Evolutionary conservation across 1,140 invertebrate genomes (phyloP), one percentile per base, ranked within the genome.

Genomic region (Brachionus manjavacas): DNA sequence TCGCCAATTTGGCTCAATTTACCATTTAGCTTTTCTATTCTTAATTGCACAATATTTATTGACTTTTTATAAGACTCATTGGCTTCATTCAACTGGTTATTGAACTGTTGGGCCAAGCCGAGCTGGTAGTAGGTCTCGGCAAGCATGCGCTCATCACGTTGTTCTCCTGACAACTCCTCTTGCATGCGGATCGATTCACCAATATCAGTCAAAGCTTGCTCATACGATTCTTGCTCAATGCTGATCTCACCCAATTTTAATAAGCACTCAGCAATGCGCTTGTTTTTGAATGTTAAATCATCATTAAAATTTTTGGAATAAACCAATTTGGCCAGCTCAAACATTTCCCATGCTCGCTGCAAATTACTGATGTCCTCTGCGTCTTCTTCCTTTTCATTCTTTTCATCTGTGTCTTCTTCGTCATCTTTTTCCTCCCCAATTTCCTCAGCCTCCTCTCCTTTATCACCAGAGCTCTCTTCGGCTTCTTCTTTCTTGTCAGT

Each of bases 261-360:
- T n/a, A 80, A 31, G 20, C 84, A 84, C 6, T 84, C 74, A 72
- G 72, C 70, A 28, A 79, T 66, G 28, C 70, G 84, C 16, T 72
- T 79, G 28, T 81, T 81, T 74, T 84, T 72, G 41, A 84, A 84
- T 49, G 46, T 70, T 12, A 55, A 31, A 23, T 84, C 66, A 46
- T 84, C 46, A 74, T 84, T 23, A 12, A 80, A 83, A 49, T 66
- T 46, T 66, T 78, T 83, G 23, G 11, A 14, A 78, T 60, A 78
- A 20, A 78, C 39, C 20, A 84, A 78, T 49, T 70, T 60, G 0
- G 95, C 93, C 9, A 96, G 87, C 88, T 96, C 95, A 66, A 96
- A 89, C 86, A 95, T 93, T 91, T 97, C 95, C 95, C 95, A 96
- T 0, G 95, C 94, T 4, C 96, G 88, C 90, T 96, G 93, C 49